Base-by-base conservation (phyloP, 2,113 vertebrate species). In the Hyaena hyaena region DNA sequence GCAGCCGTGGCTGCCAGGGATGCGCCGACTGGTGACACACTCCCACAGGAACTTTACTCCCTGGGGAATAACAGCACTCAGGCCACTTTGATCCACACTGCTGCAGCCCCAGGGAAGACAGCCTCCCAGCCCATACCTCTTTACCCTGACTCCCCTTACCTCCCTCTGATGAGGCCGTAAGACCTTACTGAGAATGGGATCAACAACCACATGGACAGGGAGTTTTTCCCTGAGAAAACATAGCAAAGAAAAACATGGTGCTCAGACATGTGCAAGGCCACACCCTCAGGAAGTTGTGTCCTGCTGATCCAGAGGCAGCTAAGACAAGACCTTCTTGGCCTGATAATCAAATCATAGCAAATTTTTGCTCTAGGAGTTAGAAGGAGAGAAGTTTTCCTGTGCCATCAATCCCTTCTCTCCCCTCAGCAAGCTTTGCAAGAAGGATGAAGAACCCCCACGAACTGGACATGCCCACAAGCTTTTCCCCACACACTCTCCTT, bases 41-140 rank as follows among this genome's bases (percentile, higher is more conserved):
- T 99, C 99, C 99, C 99, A 99, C 48, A 99, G 99, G 98, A 99
- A 99, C 97, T 99, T 99, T 95, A 99, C 99, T 68, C 99, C 99
- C 99, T 99, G 35, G 81, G 50, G 35, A 94, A 85, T 6, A 92
- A 69, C 11, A 86, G n/a, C 33, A 26, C n/a, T 88, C 50, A 83
- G 74, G 45, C 48, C 55, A 89, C 14, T 24, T 2, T 43, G 85
- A 79, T 10, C 35, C 48, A 53, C n/a, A 28, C 0, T 24, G 39
- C 58, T 24, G 55, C 39, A 58, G 24, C 16, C 87, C 55, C 28
- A 76, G n/a, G 76, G 48, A 82, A 33, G 16, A 28, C 11, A 92
- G 76, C 28, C 77, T 74, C 80, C 66, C 26, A 50, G 12, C 10
- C 16, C 48, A 21, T 26, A 50, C 24, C 43, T 83, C 81, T 65